Evolutionary conservation across 1,140 invertebrate species (phyloP).

Genomic region (Microplitis demolitor): DNA sequence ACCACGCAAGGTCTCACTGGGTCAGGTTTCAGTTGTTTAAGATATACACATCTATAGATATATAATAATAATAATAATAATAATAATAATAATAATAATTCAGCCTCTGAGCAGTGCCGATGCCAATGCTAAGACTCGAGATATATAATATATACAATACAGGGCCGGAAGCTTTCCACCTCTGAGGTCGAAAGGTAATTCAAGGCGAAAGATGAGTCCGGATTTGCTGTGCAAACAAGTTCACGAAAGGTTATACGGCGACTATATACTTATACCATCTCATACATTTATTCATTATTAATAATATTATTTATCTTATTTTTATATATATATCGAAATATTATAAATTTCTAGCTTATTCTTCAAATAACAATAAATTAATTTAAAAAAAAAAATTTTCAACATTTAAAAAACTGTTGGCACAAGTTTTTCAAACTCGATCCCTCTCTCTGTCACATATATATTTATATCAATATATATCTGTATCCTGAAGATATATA

Average conservation of each 20-base stretch:
- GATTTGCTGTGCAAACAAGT: neutral
- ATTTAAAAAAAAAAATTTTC: too few relatives aligned
- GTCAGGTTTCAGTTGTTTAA: conserved; percentile 15
- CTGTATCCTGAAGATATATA: neutral
- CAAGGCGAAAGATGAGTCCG: neutral
- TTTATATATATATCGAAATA: too few relatives aligned
- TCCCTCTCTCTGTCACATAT: neutral
- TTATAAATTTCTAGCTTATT: too few relatives aligned
- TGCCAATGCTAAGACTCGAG: neutral
- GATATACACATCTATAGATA: neutral
- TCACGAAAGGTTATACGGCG: neutral
- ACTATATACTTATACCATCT: too few relatives aligned
- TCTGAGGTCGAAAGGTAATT: conserved; percentile 27
- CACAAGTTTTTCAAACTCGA: neutral
- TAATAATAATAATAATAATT: too few relatives aligned
- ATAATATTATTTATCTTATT: too few relatives aligned
- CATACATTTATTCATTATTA: too few relatives aligned
- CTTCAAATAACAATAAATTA: too few relatives aligned
- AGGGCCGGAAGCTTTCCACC: conserved; percentile 11
- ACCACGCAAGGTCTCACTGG: conserved; percentile 9
- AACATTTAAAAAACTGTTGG: too few relatives aligned
- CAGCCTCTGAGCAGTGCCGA: too few relatives aligned
- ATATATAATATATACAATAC: neutral
- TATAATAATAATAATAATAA: too few relatives aligned
- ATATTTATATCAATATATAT: neutral